Percentiles rank a stretch among this genome's conserved stretches.
phyloP scores from a whole-genome alignment of 1,140 invertebrate species.

The Bombus consobrinus region DNA sequence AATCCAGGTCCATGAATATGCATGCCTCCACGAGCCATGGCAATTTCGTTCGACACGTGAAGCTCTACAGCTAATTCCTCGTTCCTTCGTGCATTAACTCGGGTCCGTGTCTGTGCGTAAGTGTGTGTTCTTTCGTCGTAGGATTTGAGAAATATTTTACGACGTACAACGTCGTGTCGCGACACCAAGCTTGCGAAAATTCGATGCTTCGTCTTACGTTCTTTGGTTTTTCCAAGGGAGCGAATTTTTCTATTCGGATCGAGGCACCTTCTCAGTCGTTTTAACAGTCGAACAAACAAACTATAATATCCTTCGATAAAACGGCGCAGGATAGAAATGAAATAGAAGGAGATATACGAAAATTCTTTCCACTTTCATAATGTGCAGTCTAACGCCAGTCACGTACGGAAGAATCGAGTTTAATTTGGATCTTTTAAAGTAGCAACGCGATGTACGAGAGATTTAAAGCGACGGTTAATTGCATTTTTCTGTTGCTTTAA shows the following conservation, averaged over 20 bases:
- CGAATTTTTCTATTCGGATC: neutral
- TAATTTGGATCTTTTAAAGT: neutral
- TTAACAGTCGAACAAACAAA: neutral
- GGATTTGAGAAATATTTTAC: neutral
- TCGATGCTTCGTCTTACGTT: neutral
- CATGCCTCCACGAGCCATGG: constrained; percentile 31
- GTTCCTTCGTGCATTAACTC: constrained; percentile 43
- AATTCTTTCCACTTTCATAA: neutral
- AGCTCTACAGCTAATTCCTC: constrained; percentile 47
- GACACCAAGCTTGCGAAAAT: neutral
- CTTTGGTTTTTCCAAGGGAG: neutral
- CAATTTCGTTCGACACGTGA: constrained; percentile 55
- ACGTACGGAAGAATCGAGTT: neutral
- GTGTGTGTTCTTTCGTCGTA: constrained; percentile 2
- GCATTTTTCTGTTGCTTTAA: neutral
- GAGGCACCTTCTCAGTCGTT: neutral
- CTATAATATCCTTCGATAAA: neutral
- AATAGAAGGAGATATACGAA: neutral
- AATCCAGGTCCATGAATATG: constrained; percentile 58
- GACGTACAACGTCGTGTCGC: neutral
- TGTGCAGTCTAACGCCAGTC: neutral
- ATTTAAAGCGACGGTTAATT: neutral
- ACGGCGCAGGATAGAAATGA: neutral
- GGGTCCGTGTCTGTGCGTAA: neutral
- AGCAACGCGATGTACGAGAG: neutral